Evolutionary conservation across 35 echinoderm and acorn worm species (phyloP), one percentile per base, ranked within the genome.

Genomic region (Hemicentrotus pulcherrimus): DNA sequence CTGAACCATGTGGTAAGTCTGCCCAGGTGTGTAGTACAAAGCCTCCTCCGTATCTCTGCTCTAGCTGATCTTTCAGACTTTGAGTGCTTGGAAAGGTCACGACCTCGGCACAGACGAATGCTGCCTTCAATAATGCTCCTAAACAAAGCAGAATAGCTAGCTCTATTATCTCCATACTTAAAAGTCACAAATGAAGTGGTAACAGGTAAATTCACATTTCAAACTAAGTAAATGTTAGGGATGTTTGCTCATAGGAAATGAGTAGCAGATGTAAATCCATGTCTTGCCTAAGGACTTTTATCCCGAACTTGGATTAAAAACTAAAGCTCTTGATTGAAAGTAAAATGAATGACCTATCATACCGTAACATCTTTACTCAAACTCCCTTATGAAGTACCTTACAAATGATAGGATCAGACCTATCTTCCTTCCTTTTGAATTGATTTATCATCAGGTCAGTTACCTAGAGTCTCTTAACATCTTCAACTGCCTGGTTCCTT

Each of bases 11-110:
- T 9, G 98, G 97, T 5, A 99, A 91, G 85, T 98, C 96, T 85
- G 98, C 97, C 98, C 98, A 99, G 6, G 97, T 98, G 46, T 98
- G 96, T 6, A 99, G 95, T 86, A 97, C 97, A 96, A 99, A 98
- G 59, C 98, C 98, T 92, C 98, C 96, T 47, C 95, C 94, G 46
- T 99, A 98, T 65, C 90, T 94, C 32, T 97, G 91, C 45, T 95
- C 91, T 32, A 99, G 97, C 92, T 99, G 98, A 46, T 99, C 96
- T 87, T 96, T 91, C 30, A 99, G 96, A 31, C 95, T 94, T 46
- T 91, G 33, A 94, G 46, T 92, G 10, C 95, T 95, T 28, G 65
- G 65, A 78, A 28, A 95, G 60, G 86, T 96, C 9, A 98, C 94
- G 18, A 98, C 95, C 92, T 99, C 98, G 16, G 98, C 97, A 96